Conservation (phyloP, 2,797 vertebrate genomes). For the Merluccius polli region DNA sequence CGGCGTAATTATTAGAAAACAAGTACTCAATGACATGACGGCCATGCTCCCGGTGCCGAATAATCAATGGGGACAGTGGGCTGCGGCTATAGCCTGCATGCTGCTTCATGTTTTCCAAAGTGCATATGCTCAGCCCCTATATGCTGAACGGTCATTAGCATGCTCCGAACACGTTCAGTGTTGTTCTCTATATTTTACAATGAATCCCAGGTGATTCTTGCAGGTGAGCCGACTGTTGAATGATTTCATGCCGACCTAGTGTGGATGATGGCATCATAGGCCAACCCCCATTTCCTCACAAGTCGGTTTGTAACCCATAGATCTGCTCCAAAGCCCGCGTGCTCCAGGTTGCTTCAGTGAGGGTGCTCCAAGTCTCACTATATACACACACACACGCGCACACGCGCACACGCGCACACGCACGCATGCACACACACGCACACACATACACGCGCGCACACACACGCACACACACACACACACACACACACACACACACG, state of each 20-base stretch:
- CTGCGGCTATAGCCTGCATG: background rate
- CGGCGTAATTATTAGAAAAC: background rate
- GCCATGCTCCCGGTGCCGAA: background rate
- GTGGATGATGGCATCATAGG: background rate
- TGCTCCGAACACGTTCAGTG: background rate
- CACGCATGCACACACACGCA: too few relatives aligned
- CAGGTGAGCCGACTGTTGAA: background rate
- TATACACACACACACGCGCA: slow-evolving; percentile 30
- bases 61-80: background rate
- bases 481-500: too few relatives aligned
- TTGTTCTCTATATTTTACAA: background rate
- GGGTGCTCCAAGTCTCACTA: background rate
- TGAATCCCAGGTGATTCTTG: background rate
- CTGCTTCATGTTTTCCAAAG: background rate
- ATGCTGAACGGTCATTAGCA: background rate
- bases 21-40: background rate
- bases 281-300: background rate
- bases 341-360: background rate
- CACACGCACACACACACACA: too few relatives aligned
- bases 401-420: too few relatives aligned
- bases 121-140: background rate
- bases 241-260: background rate
- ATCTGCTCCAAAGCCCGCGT: background rate
- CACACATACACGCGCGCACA: too few relatives aligned
- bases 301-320: background rate